These are phyloP conservation scores for Thereva nobilitata DNA, from an alignment of 2,888 invertebrate genomes.

Conservation along the genomic window DNA sequence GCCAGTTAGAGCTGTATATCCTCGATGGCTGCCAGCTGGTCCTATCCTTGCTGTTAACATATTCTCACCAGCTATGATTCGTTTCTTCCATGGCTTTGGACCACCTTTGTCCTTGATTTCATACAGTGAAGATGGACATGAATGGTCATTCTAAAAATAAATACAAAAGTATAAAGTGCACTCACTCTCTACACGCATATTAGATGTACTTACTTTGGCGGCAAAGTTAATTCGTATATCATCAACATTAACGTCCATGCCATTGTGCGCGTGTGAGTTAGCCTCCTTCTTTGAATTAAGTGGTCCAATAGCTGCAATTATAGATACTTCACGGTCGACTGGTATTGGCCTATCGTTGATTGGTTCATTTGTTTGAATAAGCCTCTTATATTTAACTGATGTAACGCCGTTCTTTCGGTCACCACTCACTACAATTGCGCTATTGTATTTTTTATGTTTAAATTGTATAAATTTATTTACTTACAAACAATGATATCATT, in stretches of 20 bases:
- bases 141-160: conserved; percentile 66
- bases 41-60: conserved; percentile 78
- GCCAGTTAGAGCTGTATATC: conserved; percentile 81
- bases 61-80: conserved; percentile 65
- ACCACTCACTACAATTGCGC: conserved; percentile 64
- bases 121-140: conserved; percentile 71
- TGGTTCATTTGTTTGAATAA: conserved; percentile 75
- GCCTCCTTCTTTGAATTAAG: conserved; percentile 80
- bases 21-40: conserved; percentile 79
- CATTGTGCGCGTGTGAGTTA: conserved; percentile 72
- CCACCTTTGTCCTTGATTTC: conserved; percentile 64
- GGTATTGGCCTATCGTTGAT: conserved; percentile 72
- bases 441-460: neutral
- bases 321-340: conserved; percentile 70
- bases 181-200: conserved; percentile 3
- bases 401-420: conserved; percentile 79
- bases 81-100: conserved; percentile 72
- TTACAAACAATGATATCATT: conserved; percentile 73
- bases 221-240: conserved; percentile 82
- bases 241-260: conserved; percentile 57
- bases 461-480: conserved; percentile 37
- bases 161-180: neutral
- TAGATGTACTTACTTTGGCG: conserved; percentile 57
- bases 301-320: conserved; percentile 87
- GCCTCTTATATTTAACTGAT: conserved; percentile 76